Base-by-base conservation (phyloP, 1,140 invertebrate genomes). In the Brachionus sp. region DNA sequence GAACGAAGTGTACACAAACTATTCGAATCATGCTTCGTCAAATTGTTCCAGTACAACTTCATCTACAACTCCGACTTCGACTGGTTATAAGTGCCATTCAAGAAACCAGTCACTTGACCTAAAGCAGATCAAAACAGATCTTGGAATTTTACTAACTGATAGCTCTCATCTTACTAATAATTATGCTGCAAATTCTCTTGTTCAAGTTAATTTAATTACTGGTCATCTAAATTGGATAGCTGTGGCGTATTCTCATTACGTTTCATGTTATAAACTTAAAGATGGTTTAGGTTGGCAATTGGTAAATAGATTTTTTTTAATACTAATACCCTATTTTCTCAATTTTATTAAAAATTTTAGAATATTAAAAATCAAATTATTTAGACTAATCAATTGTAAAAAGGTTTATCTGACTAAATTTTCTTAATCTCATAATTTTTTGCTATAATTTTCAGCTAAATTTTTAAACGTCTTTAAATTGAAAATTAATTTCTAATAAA, bases 221-320 rank as follows among this genome's bases (percentile, higher is more conserved):
- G 96, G 96, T 13, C 96, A 98, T 90, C 95, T 98, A 87, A 98
- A 98, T 88, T 98, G 95, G 94, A 95, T 98, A 85, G 95, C 94
- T 82, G 95, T 97, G 37, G 95, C 95, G 10, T 98, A 97, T 89
- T 93, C 94, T 66, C 95, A 98, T 90, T 68, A 68, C 33, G 62
- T 44, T 62, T 83, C 23, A 4, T 37, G 84, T 86, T 90, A 57
- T 86, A 94, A 95, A 87, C 91, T 97, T 84, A 97, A 96, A 89
- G 96, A 98, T 87, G 95, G 95, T 0, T 94, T 93, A 85, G 96
- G 96, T 9, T 98, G 96, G 96, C 95, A 97, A 86, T 92, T 94
- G 85, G 93, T 95, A 5, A 98, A 33, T 37, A 33, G 37, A 46
- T 2, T 66, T n/a, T 66, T 66, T 66, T 37, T 23, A 35, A 35